phyloP scores from a whole-genome alignment of 2,888 invertebrate genomes.

The Leucophenga montana region DNA sequence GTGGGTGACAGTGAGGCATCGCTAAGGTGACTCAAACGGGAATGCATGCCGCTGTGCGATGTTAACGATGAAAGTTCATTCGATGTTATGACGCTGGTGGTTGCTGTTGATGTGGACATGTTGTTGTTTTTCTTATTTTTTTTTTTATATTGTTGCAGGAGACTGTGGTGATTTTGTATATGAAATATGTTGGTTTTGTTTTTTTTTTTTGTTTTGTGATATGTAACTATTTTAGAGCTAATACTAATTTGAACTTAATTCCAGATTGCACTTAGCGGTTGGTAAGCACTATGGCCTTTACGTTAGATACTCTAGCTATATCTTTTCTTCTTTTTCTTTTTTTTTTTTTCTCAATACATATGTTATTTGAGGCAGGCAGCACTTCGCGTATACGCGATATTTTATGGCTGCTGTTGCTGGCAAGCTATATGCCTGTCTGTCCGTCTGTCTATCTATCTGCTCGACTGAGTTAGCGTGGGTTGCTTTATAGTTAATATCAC shows the following conservation, averaged over 20 bases:
- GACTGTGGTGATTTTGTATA: neutral
- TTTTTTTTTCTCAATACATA: no score
- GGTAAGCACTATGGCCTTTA: constrained; percentile 26
- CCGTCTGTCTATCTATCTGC: neutral
- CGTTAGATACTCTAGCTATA: neutral
- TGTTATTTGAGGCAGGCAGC: no score
- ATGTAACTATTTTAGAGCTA: constrained; percentile 41
- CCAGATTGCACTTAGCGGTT: constrained; percentile 41
- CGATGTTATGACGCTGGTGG: constrained; percentile 69
- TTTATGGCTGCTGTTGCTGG: constrained; percentile 21
- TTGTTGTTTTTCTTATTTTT: constrained; percentile 40
- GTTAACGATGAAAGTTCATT: constrained; percentile 65
- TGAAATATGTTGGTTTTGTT: no score
- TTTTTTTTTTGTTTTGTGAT: no score
- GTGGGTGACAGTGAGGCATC: constrained; percentile 59
- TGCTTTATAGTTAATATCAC: constrained; percentile 19
- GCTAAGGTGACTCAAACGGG: constrained; percentile 53
- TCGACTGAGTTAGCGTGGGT: neutral
- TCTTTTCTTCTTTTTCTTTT: no score
- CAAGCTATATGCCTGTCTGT: constrained; percentile 5
- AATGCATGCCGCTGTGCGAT: constrained; percentile 47
- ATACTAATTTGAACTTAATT: constrained; percentile 52
- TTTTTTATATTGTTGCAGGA: neutral
- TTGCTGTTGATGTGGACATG: constrained; percentile 68
- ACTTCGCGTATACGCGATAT: constrained; percentile 10